phyloP scores from a whole-genome alignment of 53 echinoderm and acorn worm species.

The Henricia sp. region DNA sequence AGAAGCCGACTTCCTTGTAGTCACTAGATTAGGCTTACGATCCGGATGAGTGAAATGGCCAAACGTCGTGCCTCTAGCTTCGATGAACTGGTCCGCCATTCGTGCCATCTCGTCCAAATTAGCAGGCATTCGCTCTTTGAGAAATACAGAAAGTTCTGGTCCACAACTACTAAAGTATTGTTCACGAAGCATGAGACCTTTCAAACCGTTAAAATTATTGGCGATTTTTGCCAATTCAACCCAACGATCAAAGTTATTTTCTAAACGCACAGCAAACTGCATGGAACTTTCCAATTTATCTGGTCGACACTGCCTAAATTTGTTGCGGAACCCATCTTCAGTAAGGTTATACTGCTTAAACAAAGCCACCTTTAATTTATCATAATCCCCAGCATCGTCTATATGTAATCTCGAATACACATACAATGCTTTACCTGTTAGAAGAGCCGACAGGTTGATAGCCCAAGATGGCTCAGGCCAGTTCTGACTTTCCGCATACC shows the following conservation, averaged over 20 bases:
- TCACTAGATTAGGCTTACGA: background rate
- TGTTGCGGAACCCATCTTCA: conserved; percentile 35
- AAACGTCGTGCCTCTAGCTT: conserved; percentile 33
- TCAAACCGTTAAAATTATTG: background rate
- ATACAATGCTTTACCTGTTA: conserved; percentile 44
- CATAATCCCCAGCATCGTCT: conserved; percentile 19
- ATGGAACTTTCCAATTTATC: conserved; percentile 9
- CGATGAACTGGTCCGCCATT: conserved; percentile 46
- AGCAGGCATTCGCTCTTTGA: conserved; percentile 44
- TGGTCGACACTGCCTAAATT: conserved; percentile 21
- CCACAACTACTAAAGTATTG: conserved; percentile 31
- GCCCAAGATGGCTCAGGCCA: conserved; percentile 29
- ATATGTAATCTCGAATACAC: background rate
- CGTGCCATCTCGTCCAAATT: conserved; percentile 7
- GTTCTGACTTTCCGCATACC: conserved; percentile 3
- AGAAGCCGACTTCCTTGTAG: background rate
- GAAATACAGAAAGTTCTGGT: conserved; percentile 27
- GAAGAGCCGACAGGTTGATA: conserved; percentile 16
- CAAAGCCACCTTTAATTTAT: conserved; percentile 2
- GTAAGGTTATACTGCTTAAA: conserved; percentile 46
- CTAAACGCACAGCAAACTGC: conserved; percentile 25
- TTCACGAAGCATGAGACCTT: conserved; percentile 27
- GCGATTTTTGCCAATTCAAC: conserved; percentile 38
- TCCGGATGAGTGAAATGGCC: background rate
- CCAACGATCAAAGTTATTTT: conserved; percentile 37